These are phyloP conservation scores for Sebastes melanostomus DNA, from an alignment of 2,797 vertebrate species.

Conservation along the genomic window DNA sequence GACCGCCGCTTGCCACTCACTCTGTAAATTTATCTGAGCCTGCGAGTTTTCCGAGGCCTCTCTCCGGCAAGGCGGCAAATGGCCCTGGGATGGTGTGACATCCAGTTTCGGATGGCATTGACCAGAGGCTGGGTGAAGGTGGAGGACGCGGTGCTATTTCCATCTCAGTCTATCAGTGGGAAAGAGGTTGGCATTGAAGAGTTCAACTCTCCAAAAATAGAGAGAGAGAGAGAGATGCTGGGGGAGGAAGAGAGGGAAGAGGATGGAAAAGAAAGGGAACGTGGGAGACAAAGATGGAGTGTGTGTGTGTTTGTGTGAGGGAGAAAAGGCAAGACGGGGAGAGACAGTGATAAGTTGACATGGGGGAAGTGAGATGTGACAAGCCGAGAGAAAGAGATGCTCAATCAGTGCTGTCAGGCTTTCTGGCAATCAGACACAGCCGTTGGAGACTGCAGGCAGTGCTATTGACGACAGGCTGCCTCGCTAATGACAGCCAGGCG, in stretches of 20 bases:
- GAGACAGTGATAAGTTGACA: constrained; percentile 65
- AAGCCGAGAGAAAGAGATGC: constrained; percentile 64
- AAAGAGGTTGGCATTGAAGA: constrained; percentile 53
- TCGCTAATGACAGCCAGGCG: constrained; percentile 59
- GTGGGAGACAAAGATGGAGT: constrained; percentile 54
- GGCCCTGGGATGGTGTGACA: constrained; percentile 41
- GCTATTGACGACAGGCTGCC: constrained; percentile 52
- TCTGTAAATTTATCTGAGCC: constrained; percentile 40
- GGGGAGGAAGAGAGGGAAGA: not conserved
- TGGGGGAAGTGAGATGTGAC: constrained; percentile 72
- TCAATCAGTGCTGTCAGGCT: constrained; percentile 73
- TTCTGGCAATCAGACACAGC: constrained; percentile 59
- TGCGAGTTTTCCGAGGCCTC: constrained; percentile 23
- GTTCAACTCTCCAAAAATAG: constrained; percentile 49
- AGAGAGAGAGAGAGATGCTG: constrained; percentile 1
- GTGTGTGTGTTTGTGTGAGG: constrained; percentile 19
- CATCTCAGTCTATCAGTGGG: constrained; percentile 58
- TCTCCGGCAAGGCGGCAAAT: constrained; percentile 29
- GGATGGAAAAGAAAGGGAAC: not conserved
- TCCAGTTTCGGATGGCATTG: constrained; percentile 48
- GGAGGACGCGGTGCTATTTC: constrained; percentile 67
- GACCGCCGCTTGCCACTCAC: constrained; percentile 42
- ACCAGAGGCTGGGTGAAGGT: constrained; percentile 46
- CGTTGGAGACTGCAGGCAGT: constrained; percentile 51
- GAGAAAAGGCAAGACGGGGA: constrained; percentile 21